A percentile compares a stretch with the other conserved stretches of the same genome.
phyloP scores from a whole-genome alignment of 2,888 invertebrate species.

The Drosophila engyochracea region DNA sequence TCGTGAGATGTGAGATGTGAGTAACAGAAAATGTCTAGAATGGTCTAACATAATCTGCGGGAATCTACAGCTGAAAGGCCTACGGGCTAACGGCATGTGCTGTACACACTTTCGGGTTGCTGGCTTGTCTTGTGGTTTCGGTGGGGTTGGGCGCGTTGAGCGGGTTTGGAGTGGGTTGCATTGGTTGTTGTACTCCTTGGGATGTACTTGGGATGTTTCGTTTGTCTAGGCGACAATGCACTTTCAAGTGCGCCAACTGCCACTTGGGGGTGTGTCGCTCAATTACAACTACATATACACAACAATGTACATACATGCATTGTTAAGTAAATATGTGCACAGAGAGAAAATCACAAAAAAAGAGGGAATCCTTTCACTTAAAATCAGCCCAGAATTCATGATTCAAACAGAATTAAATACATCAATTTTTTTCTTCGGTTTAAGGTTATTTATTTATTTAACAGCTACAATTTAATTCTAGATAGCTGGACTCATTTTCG shows the following conservation, averaged over 20 bases:
- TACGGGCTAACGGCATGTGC: constrained; percentile 23
- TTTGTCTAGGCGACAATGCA: constrained; percentile 15
- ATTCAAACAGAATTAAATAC: neutral
- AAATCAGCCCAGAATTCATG: neutral
- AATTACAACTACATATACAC: constrained; percentile 19
- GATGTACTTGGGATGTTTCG: constrained; percentile 3
- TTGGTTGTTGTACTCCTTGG: neutral
- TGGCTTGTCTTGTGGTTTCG: neutral
- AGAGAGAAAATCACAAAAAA: neutral
- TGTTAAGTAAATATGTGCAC: neutral
- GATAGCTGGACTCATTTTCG: neutral
- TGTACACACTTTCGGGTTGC: constrained; percentile 18
- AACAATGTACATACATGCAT: neutral
- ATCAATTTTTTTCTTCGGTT: neutral
- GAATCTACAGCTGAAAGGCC: constrained; percentile 4
- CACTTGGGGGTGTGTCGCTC: constrained; percentile 31
- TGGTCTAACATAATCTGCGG: constrained; percentile 16
- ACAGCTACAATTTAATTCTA: neutral
- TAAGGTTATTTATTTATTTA: neutral
- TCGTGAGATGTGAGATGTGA: constrained; percentile 65
- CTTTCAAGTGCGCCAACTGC: constrained; percentile 34
- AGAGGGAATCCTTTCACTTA: neutral
- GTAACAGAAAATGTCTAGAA: constrained; percentile 37
- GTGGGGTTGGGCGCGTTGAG: neutral
- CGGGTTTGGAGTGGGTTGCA: neutral